These are phyloP conservation scores for Rhinolophus sinicus DNA, from an alignment of 2,113 vertebrate genomes.

Conservation along the genomic window DNA sequence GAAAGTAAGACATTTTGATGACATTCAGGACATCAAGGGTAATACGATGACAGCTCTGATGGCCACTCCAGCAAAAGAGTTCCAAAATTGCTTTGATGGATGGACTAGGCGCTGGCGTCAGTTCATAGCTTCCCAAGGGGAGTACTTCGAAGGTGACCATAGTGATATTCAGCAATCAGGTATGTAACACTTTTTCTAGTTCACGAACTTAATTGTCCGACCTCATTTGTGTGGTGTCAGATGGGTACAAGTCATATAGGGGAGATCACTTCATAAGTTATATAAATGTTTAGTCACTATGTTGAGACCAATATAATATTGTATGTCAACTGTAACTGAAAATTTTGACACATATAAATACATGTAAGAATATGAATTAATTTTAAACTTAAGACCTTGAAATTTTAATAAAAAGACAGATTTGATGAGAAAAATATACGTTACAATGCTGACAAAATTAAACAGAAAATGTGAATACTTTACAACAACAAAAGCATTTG, in stretches of 20 bases:
- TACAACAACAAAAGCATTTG: not conserved
- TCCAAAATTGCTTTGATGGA: too few species aligned
- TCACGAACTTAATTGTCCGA: too few species aligned
- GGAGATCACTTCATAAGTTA: not conserved
- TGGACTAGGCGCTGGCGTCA: too few species aligned
- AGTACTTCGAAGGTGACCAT: too few species aligned
- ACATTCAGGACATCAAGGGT: too few species aligned
- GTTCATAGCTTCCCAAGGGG: too few species aligned
- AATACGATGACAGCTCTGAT: too few species aligned
- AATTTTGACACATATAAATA: not conserved
- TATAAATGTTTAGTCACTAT: not conserved
- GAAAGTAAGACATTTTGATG: too few species aligned
- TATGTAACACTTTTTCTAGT: too few species aligned
- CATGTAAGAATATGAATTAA: not conserved
- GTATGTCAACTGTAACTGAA: not conserved
- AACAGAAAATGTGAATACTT: not conserved
- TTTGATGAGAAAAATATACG: not conserved
- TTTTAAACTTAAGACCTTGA: not conserved
- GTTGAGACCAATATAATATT: not conserved
- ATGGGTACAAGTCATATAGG: not conserved
- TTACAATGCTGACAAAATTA: not conserved
- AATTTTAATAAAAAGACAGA: not conserved
- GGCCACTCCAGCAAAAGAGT: too few species aligned
- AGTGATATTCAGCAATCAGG: too few species aligned
- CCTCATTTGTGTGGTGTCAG: not conserved